Percentiles rank a stretch among this genome's conserved stretches.
phyloP scores from a whole-genome alignment of 2,888 invertebrate genomes.

The Autographa pulchrina region DNA sequence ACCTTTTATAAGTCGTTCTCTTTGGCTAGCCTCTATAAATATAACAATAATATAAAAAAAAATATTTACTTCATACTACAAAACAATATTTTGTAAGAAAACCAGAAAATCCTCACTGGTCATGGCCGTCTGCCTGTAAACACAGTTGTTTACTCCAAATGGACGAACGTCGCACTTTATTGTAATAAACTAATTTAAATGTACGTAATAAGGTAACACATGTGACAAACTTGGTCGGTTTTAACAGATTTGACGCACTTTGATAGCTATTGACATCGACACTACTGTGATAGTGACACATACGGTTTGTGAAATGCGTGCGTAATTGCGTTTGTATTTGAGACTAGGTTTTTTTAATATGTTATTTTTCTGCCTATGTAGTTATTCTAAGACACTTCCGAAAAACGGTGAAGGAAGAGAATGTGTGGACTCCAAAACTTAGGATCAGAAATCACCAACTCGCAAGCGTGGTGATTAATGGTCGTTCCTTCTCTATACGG shows the following conservation, averaged over 20 bases:
- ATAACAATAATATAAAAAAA: background rate
- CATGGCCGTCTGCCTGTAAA: background rate
- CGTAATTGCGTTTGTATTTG: background rate
- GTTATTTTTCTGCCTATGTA: no score
- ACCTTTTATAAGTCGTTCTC: no score
- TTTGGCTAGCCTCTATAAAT: no score
- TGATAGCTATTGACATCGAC: background rate
- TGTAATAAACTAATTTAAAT: conserved; percentile 6
- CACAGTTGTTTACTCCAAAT: background rate
- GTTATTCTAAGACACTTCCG: no score
- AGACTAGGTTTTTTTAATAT: background rate
- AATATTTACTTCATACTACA: background rate
- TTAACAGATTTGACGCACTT: background rate
- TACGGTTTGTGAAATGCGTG: background rate
- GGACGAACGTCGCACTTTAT: conserved; percentile 4
- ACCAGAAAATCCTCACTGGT: background rate
- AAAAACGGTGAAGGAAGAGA: no score
- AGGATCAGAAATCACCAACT: no score
- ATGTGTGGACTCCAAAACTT: no score
- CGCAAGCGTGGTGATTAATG: no score
- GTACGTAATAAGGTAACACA: background rate
- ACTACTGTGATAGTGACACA: background rate
- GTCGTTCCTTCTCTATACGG: no score
- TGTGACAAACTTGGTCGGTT: background rate
- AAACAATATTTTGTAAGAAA: background rate